These are phyloP conservation scores for Ceratina calcarata DNA, from an alignment of 1,140 invertebrate genomes.

Conservation along the genomic window DNA sequence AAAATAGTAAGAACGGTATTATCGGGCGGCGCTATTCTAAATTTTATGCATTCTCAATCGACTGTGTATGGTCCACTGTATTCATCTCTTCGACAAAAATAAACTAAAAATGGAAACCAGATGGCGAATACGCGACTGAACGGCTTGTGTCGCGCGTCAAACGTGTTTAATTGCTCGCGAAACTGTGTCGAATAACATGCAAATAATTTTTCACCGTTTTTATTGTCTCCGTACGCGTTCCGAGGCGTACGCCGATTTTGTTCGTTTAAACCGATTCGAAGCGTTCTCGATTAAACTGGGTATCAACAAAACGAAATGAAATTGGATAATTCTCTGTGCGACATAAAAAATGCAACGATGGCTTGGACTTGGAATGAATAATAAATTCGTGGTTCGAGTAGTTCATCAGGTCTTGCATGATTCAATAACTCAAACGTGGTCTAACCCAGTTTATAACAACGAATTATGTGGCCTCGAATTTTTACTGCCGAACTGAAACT, in stretches of 20 bases:
- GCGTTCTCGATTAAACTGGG: background rate
- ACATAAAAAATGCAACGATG: background rate
- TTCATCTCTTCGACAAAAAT: constrained; percentile 5
- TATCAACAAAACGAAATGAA: no score
- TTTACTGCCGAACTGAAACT: no score
- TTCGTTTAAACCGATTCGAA: no score
- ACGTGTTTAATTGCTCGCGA: background rate
- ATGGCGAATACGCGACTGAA: background rate
- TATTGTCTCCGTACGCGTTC: background rate
- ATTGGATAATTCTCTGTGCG: no score
- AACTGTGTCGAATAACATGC: constrained; percentile 6
- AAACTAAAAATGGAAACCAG: constrained; percentile 6
- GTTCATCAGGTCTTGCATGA: background rate
- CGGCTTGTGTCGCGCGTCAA: background rate
- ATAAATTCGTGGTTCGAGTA: background rate
- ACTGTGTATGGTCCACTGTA: background rate
- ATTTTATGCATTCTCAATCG: background rate
- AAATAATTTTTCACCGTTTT: background rate
- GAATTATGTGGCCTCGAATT: background rate
- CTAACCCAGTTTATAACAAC: background rate
- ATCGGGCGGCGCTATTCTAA: background rate
- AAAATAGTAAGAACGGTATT: background rate
- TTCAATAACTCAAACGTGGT: background rate
- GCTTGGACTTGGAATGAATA: background rate
- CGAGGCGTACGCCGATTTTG: no score